Percentiles rank a stretch among this genome's conserved stretches.
These are phyloP conservation scores for Antechinus flavipes DNA, from an alignment of 2,113 vertebrate species.

Conservation along the genomic window DNA sequence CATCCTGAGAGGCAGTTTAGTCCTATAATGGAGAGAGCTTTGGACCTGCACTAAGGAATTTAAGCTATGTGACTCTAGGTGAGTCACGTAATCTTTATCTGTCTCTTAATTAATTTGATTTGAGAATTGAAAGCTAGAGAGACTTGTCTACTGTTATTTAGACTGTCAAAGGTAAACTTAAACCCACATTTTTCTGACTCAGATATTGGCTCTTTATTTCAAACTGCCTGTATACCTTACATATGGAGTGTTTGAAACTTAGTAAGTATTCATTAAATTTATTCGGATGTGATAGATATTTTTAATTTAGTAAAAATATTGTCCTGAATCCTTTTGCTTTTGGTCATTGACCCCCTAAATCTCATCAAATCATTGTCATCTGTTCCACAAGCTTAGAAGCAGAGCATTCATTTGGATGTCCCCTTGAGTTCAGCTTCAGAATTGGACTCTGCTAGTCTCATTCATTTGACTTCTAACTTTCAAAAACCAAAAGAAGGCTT, in stretches of 20 bases:
- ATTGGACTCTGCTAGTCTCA: not conserved
- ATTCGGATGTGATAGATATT: not conserved
- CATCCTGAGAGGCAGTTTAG: not conserved
- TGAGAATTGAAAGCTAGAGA: not conserved
- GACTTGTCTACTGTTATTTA: not conserved
- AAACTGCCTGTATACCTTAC: not conserved
- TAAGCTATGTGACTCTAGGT: not conserved
- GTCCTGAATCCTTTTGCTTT: not conserved
- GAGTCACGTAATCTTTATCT: not conserved
- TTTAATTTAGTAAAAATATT: not conserved
- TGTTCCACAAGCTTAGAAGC: not conserved
- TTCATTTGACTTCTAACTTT: conserved; percentile 1
- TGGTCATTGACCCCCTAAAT: not conserved
- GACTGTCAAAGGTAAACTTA: not conserved
- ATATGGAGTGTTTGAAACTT: not conserved
- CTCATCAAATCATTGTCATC: not conserved
- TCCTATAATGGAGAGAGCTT: not conserved
- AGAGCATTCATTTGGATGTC: not conserved
- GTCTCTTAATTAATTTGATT: not conserved
- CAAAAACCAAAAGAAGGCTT: not conserved
- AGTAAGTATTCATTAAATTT: not conserved
- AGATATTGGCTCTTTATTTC: not conserved
- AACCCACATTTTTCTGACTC: not conserved
- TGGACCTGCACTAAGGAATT: not conserved
- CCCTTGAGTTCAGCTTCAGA: not conserved